These are phyloP conservation scores for Lutjanus erythropterus DNA, from an alignment of 2,113 vertebrate genomes.

Conservation along the genomic window DNA sequence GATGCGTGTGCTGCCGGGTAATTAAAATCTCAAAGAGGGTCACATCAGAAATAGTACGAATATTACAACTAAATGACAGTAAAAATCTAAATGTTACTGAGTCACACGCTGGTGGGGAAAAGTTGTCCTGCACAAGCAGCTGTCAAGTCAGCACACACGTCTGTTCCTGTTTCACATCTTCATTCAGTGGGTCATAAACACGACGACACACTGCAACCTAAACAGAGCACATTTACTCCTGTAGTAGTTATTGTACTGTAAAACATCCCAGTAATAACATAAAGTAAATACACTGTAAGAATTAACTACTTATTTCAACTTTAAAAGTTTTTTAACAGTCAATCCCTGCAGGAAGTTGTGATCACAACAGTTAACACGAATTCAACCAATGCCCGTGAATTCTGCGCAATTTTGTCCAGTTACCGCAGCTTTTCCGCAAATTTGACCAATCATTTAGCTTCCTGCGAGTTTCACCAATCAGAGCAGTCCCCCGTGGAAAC, in stretches of 20 bases:
- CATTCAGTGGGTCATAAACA: conserved; percentile 17
- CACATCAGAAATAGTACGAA: neutral
- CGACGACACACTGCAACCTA: neutral
- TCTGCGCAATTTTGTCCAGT: no score
- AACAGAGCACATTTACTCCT: neutral
- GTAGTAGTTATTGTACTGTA: neutral
- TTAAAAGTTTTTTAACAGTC: no score
- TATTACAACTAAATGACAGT: neutral
- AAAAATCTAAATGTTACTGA: neutral
- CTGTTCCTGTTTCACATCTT: conserved; percentile 51
- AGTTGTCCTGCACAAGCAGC: conserved; percentile 19
- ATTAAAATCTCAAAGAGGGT: conserved; percentile 54
- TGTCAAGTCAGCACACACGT: conserved; percentile 24
- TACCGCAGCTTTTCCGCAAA: no score
- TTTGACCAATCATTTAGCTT: no score
- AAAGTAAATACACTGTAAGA: neutral
- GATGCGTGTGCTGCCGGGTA: conserved; percentile 39
- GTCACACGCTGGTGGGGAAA: neutral
- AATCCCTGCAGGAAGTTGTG: no score
- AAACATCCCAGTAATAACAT: conserved; percentile 7
- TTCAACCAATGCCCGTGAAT: no score
- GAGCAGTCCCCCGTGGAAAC: no score
- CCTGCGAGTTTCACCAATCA: no score
- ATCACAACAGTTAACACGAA: no score
- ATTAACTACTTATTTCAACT: no score